Percentiles rank a stretch among this genome's conserved stretches.
Evolutionary conservation across 2,797 vertebrate genomes (phyloP).

Genomic region (Enteromius unitaeniatus): DNA sequence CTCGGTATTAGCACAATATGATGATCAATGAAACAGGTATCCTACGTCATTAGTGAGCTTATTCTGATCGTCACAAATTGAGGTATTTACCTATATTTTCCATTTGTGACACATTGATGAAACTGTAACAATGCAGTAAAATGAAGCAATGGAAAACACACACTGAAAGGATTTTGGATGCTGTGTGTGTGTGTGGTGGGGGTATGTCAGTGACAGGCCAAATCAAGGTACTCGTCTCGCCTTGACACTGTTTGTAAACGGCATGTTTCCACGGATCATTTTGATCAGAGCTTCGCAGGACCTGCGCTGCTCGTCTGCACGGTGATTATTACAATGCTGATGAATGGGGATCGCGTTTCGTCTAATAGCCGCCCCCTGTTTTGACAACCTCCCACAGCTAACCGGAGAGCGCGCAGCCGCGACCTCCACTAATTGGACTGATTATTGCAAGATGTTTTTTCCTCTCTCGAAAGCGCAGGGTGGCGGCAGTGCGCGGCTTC

Average conservation of each 20-base stretch:
- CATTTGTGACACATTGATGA: not conserved
- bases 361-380: slow-evolving; percentile 89
- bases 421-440: slow-evolving; percentile 91
- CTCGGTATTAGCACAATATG: not conserved
- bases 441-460: slow-evolving; percentile 91
- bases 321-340: slow-evolving; percentile 84
- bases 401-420: slow-evolving; percentile 84
- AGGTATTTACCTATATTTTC: not conserved
- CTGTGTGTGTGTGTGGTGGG: not conserved
- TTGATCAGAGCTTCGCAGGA: slow-evolving; percentile 80
- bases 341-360: slow-evolving; percentile 92
- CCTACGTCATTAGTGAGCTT: not conserved
- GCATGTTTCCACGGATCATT: slow-evolving; percentile 85
- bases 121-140: not conserved
- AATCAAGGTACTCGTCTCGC: slow-evolving; percentile 75
- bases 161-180: slow-evolving; percentile 18
- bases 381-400: slow-evolving; percentile 91
- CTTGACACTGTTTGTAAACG: slow-evolving; percentile 91
- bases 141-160: not conserved
- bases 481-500: slow-evolving; percentile 61
- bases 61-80: not conserved
- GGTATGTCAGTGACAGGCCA: slow-evolving; percentile 68
- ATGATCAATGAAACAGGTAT: not conserved
- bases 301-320: slow-evolving; percentile 72
- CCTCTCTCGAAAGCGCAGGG: slow-evolving; percentile 53